These are phyloP conservation scores for Amphilophus citrinellus DNA, from an alignment of 2,113 vertebrate species.

Conservation along the genomic window DNA sequence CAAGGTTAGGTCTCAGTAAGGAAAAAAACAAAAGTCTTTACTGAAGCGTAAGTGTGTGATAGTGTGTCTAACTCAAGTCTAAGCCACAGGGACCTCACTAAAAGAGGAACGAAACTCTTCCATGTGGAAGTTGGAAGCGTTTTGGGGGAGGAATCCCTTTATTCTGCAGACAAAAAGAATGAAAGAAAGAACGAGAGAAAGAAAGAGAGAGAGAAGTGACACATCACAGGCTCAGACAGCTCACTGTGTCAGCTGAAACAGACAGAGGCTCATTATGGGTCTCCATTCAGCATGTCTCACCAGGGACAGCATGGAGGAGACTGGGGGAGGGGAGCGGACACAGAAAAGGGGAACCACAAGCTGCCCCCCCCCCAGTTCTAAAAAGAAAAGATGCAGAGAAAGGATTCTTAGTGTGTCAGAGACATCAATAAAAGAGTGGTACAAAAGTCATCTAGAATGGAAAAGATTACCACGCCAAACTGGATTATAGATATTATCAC, in stretches of 20 bases:
- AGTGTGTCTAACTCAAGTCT: constrained; percentile 18
- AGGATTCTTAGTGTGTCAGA: constrained; percentile 24
- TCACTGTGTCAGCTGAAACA: constrained; percentile 70
- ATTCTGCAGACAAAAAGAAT: constrained; percentile 34
- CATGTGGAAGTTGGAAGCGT: constrained; percentile 37
- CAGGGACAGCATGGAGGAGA: constrained; percentile 43
- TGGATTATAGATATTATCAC: background rate
- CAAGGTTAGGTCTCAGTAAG: background rate
- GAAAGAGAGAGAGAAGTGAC: constrained; percentile 34
- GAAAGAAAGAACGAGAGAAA: background rate
- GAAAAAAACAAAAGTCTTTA: background rate
- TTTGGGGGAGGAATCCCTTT: constrained; percentile 51
- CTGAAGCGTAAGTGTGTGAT: constrained; percentile 15
- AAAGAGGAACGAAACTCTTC: constrained; percentile 44
- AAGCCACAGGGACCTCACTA: constrained; percentile 24
- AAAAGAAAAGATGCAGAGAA: constrained; percentile 15
- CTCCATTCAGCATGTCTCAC: constrained; percentile 60
- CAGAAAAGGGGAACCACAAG: constrained; percentile 20
- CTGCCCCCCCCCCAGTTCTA: background rate
- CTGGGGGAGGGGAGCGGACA: constrained; percentile 22
- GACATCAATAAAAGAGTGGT: constrained; percentile 1
- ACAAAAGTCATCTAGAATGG: background rate
- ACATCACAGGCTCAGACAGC: constrained; percentile 72
- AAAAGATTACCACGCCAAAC: background rate
- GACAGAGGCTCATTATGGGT: constrained; percentile 77